Evolutionary conservation across 2,797 vertebrate genomes (phyloP).

Genomic region (Clarias pachynema): DNA sequence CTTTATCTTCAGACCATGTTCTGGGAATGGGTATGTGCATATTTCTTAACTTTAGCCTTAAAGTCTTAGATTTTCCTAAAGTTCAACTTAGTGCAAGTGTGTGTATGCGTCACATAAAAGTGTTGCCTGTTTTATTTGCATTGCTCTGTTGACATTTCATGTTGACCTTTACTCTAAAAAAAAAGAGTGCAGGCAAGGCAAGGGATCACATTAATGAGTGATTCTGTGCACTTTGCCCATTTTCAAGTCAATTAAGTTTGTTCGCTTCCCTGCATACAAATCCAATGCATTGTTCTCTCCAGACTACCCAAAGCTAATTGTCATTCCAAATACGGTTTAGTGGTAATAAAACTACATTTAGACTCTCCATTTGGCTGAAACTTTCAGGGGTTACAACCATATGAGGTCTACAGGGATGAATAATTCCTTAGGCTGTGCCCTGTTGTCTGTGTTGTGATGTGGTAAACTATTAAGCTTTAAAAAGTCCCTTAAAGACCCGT

Average conservation of each 20-base stretch:
- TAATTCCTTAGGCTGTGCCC: conserved; percentile 50
- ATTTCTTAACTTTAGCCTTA: conserved; percentile 7
- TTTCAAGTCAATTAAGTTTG: conserved; percentile 89
- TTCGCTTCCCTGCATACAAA: conserved; percentile 79
- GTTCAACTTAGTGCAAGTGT: conserved; percentile 19
- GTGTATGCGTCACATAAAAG: conserved; percentile 63
- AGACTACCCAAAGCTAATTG: conserved; percentile 76
- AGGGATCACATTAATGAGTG: conserved; percentile 80
- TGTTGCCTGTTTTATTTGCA: conserved; percentile 71
- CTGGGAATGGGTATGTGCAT: neutral
- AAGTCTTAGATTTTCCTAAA: conserved; percentile 21
- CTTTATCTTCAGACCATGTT: conserved; percentile 11
- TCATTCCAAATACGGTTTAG: conserved; percentile 71
- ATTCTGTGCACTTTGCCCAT: conserved; percentile 79
- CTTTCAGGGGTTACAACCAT: conserved; percentile 64
- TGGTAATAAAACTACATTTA: conserved; percentile 73
- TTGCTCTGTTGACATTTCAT: conserved; percentile 78
- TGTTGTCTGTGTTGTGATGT: conserved; percentile 65
- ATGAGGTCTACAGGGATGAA: conserved; percentile 53
- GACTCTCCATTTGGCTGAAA: conserved; percentile 64
- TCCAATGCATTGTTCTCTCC: conserved; percentile 71
- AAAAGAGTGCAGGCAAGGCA: conserved; percentile 60
- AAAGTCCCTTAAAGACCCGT: conserved; percentile 11
- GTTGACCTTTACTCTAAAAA: conserved; percentile 77
- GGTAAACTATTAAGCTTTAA: conserved; percentile 38